Conservation (phyloP, 2,888 invertebrate genomes). For the Stenotaenia linearis region DNA sequence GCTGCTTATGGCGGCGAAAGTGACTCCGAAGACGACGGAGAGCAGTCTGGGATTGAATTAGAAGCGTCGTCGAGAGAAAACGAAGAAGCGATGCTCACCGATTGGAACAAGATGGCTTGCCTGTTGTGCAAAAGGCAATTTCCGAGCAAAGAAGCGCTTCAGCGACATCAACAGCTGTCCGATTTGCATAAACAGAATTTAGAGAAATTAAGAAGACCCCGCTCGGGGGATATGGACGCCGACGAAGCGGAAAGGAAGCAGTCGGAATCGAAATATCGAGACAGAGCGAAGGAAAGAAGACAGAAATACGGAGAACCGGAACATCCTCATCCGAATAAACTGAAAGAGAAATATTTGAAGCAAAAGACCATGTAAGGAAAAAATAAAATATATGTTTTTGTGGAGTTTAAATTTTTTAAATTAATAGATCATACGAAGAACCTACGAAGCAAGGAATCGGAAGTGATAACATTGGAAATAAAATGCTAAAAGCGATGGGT, state of each 20-base stretch:
- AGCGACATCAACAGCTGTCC: constrained; percentile 83
- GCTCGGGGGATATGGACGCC: constrained; percentile 30
- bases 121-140: constrained; percentile 92
- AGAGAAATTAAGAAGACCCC: constrained; percentile 43
- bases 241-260: constrained; percentile 29
- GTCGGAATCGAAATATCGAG: constrained; percentile 61
- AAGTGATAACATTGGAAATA: constrained; percentile 88
- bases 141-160: constrained; percentile 77
- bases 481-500: constrained; percentile 96
- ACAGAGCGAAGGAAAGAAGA: constrained; percentile 91
- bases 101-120: constrained; percentile 84
- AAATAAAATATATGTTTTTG: neutral
- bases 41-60: constrained; percentile 49
- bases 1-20: constrained; percentile 74
- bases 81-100: constrained; percentile 53
- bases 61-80: constrained; percentile 51
- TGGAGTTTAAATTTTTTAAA: neutral
- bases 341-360: constrained; percentile 50
- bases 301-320: constrained; percentile 88
- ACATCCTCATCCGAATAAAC: constrained; percentile 63
- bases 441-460: constrained; percentile 65
- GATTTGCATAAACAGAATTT: constrained; percentile 90
- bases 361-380: constrained; percentile 35
- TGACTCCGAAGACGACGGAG: constrained; percentile 55
- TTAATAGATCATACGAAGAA: constrained; percentile 46